Percentiles rank a stretch among this genome's conserved stretches.
Conservation (phyloP, 2,797 vertebrate genomes). For the Channa striata region DNA sequence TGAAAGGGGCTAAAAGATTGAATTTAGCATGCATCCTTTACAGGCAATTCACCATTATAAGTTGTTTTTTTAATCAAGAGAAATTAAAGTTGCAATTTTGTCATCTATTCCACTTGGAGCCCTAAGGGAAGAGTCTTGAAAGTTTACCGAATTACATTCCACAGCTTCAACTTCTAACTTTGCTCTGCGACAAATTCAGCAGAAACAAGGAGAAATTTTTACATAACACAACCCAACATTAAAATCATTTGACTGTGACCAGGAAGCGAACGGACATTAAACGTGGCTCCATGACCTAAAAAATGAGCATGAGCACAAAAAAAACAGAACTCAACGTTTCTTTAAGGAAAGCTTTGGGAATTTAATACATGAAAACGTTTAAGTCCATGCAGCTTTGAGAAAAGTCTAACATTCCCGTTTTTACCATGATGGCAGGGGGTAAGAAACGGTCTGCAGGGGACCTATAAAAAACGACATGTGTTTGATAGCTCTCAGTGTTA, state of each 20-base stretch:
- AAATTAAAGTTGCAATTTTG: slow-evolving; percentile 30
- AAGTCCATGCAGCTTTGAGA: too few species aligned
- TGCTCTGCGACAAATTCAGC: not conserved
- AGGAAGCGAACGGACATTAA: too few species aligned
- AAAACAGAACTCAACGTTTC: too few species aligned
- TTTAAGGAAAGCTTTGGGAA: too few species aligned
- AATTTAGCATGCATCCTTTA: slow-evolving; percentile 1
- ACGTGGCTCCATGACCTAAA: too few species aligned
- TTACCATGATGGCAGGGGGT: too few species aligned
- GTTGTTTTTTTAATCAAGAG: slow-evolving; percentile 16
- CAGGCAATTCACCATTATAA: slow-evolving; percentile 3
- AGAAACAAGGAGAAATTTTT: too few species aligned
- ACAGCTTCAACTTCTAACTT: not conserved
- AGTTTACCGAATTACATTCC: not conserved
- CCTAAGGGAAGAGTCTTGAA: not conserved
- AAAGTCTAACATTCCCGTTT: not conserved
- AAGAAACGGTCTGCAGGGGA: not conserved
- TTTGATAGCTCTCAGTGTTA: not conserved
- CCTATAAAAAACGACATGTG: not conserved
- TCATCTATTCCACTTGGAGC: not conserved
- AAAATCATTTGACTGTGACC: too few species aligned
- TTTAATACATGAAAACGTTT: too few species aligned
- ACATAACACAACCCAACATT: too few species aligned
- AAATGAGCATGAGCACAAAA: too few species aligned
- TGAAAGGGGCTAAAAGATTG: not conserved